Evolutionary conservation across 1,140 invertebrate species (phyloP).

Genomic region (Rhagoletis pomonella): DNA sequence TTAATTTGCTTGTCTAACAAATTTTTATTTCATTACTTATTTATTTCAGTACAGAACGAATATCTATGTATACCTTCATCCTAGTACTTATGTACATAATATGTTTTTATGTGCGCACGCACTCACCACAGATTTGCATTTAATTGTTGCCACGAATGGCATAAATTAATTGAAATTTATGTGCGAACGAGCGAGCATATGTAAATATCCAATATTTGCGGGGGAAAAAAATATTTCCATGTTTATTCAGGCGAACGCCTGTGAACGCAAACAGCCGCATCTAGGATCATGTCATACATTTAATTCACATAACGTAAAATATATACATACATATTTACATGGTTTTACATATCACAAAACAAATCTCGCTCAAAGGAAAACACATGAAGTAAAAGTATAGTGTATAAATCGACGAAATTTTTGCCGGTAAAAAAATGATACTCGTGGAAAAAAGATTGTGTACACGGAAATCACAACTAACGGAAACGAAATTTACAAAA

Average conservation of each 20-base stretch:
- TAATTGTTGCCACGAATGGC: slow-evolving; percentile 59
- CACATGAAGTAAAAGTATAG: not conserved
- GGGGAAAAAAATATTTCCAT: not conserved
- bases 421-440: not conserved
- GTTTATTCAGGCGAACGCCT: not conserved
- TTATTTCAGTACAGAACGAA: no score
- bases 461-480: slow-evolving; percentile 3
- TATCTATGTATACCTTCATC: no score
- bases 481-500: slow-evolving; percentile 43
- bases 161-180: slow-evolving; percentile 53
- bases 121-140: slow-evolving; percentile 72
- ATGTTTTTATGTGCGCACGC: slow-evolving; percentile 60
- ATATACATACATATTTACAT: not conserved
- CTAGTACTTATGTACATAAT: no score
- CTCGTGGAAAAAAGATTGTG: not conserved
- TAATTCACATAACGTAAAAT: not conserved
- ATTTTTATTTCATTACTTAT: no score
- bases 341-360: not conserved
- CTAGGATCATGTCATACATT: not conserved
- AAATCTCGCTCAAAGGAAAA: not conserved
- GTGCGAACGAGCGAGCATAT: not conserved
- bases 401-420: not conserved
- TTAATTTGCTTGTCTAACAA: no score
- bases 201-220: slow-evolving; percentile 10
- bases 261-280: not conserved